Evolutionary conservation across 2,888 invertebrate genomes (phyloP).

Genomic region (Rhogogaster chlorosoma): DNA sequence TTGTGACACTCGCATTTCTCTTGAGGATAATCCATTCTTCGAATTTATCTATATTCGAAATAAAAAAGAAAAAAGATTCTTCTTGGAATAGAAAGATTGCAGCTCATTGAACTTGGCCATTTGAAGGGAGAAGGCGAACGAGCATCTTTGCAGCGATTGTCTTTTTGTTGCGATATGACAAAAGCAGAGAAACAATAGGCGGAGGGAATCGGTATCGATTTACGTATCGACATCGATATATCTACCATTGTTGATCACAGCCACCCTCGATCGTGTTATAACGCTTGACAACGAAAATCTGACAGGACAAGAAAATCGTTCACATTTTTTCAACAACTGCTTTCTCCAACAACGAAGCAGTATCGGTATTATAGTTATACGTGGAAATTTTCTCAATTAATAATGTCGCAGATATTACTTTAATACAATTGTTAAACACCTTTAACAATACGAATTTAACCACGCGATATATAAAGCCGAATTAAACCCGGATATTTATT

Average conservation of each 20-base stretch:
- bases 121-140: not conserved
- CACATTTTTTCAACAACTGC: constrained; percentile 68
- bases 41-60: not conserved
- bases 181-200: constrained; percentile 54
- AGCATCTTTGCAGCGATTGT: not conserved
- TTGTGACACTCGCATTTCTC: constrained; percentile 57
- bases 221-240: not conserved
- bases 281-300: constrained; percentile 61
- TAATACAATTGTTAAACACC: constrained; percentile 59
- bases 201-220: not conserved
- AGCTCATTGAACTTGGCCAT: not conserved
- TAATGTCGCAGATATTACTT: constrained; percentile 56
- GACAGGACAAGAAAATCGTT: constrained; percentile 57
- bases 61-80: not conserved
- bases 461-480: not conserved
- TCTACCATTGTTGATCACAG: constrained; percentile 8
- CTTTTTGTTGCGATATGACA: not conserved
- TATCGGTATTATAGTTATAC: constrained; percentile 57
- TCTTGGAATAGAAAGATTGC: not conserved
- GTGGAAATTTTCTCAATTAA: constrained; percentile 54
- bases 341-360: constrained; percentile 59
- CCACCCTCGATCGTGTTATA: constrained; percentile 14
- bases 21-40: not conserved
- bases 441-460: not conserved
- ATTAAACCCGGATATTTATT: not conserved